Evolutionary conservation across 2,113 vertebrate genomes (phyloP).

Genomic region (Tenrec ecaudatus): DNA sequence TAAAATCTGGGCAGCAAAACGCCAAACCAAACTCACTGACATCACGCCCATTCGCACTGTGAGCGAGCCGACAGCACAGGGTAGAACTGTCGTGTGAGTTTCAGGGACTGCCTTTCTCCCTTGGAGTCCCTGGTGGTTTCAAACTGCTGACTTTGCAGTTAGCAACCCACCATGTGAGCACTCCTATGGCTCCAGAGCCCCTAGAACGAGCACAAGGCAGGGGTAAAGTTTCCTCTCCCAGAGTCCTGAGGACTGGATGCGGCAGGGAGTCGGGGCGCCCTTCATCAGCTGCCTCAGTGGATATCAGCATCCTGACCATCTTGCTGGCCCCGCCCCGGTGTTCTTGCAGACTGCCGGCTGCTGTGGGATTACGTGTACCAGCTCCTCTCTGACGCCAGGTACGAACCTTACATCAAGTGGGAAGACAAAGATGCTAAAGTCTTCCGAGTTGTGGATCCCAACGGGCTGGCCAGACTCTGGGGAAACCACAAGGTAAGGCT

Average conservation of each 20-base stretch:
- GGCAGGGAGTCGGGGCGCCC: background rate
- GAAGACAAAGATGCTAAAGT: slow-evolving; percentile 90
- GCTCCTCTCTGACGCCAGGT: slow-evolving; percentile 90
- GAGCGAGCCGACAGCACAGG: too few species aligned
- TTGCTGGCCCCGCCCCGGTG: background rate
- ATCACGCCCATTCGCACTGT: too few species aligned
- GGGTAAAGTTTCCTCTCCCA: background rate
- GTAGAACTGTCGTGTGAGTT: too few species aligned
- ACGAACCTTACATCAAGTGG: slow-evolving; percentile 93
- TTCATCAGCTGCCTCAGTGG: background rate
- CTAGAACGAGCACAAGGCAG: background rate
- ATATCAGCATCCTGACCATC: fast-evolving
- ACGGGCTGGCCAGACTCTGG: slow-evolving; percentile 94
- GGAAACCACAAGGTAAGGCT: slow-evolving; percentile 94
- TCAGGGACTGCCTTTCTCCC: too few species aligned
- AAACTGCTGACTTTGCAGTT: too few species aligned
- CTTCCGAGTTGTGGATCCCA: slow-evolving; percentile 93
- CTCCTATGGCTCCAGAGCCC: too few species aligned
- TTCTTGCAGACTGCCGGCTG: slow-evolving; percentile 90
- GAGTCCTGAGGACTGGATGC: background rate
- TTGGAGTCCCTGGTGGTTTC: too few species aligned
- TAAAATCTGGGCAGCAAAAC: too few species aligned
- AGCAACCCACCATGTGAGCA: too few species aligned
- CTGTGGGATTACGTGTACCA: slow-evolving; percentile 95
- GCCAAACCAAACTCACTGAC: too few species aligned